phyloP scores from a whole-genome alignment of 2,888 invertebrate genomes.

The Agonopterix heracliana region DNA sequence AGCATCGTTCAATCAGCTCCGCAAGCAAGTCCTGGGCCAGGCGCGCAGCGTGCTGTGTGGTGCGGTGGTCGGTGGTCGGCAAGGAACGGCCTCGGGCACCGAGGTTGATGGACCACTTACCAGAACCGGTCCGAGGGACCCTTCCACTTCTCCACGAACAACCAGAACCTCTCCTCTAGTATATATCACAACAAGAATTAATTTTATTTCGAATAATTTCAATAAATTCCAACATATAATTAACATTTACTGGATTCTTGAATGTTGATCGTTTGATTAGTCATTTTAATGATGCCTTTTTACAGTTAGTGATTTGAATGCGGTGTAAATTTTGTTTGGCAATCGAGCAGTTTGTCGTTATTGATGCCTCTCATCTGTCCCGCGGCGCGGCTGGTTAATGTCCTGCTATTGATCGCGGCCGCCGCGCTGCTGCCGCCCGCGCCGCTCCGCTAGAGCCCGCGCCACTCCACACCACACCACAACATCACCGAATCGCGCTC shows the following conservation, averaged over 20 bases:
- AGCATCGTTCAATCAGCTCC: no score
- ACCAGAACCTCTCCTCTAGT: constrained; percentile 41
- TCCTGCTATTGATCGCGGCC: constrained; percentile 37
- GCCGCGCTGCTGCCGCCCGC: constrained; percentile 3
- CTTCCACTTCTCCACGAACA: constrained; percentile 41
- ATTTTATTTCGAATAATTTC: constrained; percentile 60
- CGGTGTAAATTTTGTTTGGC: constrained; percentile 57
- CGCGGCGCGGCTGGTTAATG: constrained; percentile 37
- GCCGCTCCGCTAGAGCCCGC: constrained; percentile 24
- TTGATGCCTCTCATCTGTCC: constrained; percentile 47
- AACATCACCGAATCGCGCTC: constrained; percentile 18
- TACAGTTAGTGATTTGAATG: constrained; percentile 64
- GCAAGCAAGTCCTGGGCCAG: not conserved
- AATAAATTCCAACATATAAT: constrained; percentile 62
- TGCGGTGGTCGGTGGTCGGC: not conserved
- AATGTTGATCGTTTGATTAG: constrained; percentile 65
- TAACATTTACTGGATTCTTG: constrained; percentile 65
- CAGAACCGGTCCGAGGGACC: constrained; percentile 52
- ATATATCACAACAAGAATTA: constrained; percentile 50
- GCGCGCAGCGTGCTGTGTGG: constrained; percentile 1
- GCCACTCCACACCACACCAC: not conserved
- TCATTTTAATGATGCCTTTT: constrained; percentile 62
- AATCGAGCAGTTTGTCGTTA: constrained; percentile 41
- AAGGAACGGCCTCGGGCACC: constrained; percentile 9
- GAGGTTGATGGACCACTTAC: constrained; percentile 49